Evolutionary conservation across 2,888 invertebrate genomes (phyloP).

Genomic region (Zonitis immaculata): DNA sequence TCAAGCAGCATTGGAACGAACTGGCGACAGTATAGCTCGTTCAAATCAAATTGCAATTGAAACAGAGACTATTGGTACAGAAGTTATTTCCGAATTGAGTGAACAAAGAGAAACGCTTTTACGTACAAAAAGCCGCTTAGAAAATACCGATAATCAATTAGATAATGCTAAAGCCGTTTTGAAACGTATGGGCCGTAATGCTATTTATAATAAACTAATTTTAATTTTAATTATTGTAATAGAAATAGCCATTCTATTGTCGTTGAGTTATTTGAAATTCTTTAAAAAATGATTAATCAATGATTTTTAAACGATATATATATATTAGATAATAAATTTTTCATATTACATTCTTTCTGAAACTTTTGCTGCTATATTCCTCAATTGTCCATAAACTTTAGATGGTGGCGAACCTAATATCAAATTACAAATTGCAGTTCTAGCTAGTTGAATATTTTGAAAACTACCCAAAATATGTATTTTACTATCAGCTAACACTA

Average conservation of each 20-base stretch:
- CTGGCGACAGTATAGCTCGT: conserved; percentile 60
- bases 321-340: conserved; percentile 32
- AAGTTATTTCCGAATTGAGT: conserved; percentile 70
- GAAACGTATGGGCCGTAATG: conserved; percentile 62
- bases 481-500: conserved; percentile 94
- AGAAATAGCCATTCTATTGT: conserved; percentile 62
- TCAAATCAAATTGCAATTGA: conserved; percentile 73
- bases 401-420: conserved; percentile 96
- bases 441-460: conserved; percentile 92
- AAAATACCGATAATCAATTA: conserved; percentile 67
- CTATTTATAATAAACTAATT: conserved; percentile 71
- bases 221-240: conserved; percentile 68
- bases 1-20: conserved; percentile 54
- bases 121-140: conserved; percentile 61
- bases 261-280: conserved; percentile 61
- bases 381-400: conserved; percentile 94
- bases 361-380: conserved; percentile 77
- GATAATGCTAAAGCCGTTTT: conserved; percentile 61
- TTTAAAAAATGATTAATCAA: conserved; percentile 37
- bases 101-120: conserved; percentile 71
- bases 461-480: conserved; percentile 96
- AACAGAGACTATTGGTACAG: conserved; percentile 73
- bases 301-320: conserved; percentile 27
- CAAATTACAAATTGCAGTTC: conserved; percentile 91
- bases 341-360: conserved; percentile 71